phyloP scores from a whole-genome alignment of 2,113 vertebrate species.

The Calonectris borealis region DNA sequence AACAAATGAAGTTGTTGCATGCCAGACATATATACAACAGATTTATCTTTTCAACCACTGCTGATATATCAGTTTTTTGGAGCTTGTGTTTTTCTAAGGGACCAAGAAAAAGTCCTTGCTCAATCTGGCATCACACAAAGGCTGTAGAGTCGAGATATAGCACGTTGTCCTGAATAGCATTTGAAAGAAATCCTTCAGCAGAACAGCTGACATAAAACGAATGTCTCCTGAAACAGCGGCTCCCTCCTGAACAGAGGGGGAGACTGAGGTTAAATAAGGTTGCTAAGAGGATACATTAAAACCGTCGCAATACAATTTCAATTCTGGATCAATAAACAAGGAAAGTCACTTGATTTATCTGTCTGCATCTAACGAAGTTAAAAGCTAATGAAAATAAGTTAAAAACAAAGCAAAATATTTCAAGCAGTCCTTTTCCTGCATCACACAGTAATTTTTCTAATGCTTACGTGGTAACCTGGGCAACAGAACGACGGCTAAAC shows the following conservation, averaged over 20 bases:
- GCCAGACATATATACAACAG: not conserved
- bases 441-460: not conserved
- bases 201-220: not conserved
- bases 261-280: not conserved
- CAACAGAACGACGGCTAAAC: not conserved
- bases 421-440: not conserved
- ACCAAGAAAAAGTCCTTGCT: not conserved
- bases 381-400: not conserved
- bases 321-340: not conserved
- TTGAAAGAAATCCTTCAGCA: not conserved
- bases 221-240: not conserved
- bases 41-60: not conserved
- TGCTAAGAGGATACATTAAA: not conserved
- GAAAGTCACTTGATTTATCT: not conserved
- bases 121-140: not conserved
- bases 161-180: not conserved
- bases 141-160: not conserved
- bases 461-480: not conserved
- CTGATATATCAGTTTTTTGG: not conserved
- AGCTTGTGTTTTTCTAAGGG: not conserved
- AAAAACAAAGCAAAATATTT: not conserved
- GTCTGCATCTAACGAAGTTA: not conserved
- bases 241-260: not conserved
- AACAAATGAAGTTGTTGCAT: fast-evolving
- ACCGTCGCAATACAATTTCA: not conserved